These are phyloP conservation scores for Tribolium freemani DNA, from an alignment of 2,888 invertebrate species.

Conservation along the genomic window DNA sequence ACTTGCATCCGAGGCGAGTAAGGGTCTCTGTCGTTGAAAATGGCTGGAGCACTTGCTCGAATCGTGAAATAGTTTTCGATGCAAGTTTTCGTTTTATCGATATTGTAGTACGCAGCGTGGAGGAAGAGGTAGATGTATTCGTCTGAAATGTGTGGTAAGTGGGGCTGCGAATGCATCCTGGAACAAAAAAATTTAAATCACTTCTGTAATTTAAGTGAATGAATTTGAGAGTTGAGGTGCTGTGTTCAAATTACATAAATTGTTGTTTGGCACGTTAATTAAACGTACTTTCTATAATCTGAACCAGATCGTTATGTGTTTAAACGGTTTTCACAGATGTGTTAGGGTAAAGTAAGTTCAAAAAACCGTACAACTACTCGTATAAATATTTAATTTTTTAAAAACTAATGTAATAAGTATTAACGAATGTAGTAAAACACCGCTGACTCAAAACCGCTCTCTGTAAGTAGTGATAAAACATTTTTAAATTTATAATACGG, in stretches of 20 bases:
- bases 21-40: constrained; percentile 74
- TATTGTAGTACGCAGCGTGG: constrained; percentile 72
- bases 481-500: too few relatives aligned
- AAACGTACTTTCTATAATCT: background rate
- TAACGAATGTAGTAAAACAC: too few relatives aligned
- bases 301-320: background rate
- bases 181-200: constrained; percentile 14
- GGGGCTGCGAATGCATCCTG: constrained; percentile 75
- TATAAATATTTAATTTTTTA: too few relatives aligned
- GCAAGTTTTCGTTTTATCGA: constrained; percentile 68
- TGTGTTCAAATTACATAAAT: background rate
- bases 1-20: constrained; percentile 69
- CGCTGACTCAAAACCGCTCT: too few relatives aligned
- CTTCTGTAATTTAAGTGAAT: background rate
- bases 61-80: constrained; percentile 72
- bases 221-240: background rate
- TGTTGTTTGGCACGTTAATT: background rate
- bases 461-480: too few relatives aligned
- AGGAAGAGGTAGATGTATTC: constrained; percentile 77
- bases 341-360: too few relatives aligned
- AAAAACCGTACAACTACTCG: too few relatives aligned
- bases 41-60: constrained; percentile 72
- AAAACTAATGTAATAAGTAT: too few relatives aligned
- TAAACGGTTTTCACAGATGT: background rate
- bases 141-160: constrained; percentile 74